These are phyloP conservation scores for Perognathus longimembris DNA, from an alignment of 2,113 vertebrate species.

Conservation along the genomic window DNA sequence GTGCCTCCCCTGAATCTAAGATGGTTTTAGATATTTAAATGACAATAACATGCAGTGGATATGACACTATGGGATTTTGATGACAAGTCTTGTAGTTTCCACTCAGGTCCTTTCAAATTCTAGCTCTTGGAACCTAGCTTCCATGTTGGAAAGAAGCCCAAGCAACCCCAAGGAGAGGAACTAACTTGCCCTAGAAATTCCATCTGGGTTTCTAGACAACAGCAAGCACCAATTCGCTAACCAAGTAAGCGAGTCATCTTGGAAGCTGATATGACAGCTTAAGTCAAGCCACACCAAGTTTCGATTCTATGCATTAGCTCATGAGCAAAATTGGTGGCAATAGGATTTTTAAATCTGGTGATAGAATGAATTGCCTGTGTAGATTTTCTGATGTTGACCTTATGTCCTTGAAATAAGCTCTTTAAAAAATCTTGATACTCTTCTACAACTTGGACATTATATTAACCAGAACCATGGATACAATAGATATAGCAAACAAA, in stretches of 20 bases:
- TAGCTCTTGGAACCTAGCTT: not conserved
- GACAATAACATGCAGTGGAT: not conserved
- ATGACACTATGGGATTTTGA: not conserved
- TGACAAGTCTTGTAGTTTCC: not conserved
- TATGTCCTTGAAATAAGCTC: not conserved
- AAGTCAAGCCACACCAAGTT: not conserved
- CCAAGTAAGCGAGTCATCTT: not conserved
- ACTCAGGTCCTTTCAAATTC: not conserved
- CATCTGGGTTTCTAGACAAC: not conserved
- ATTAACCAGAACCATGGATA: not conserved
- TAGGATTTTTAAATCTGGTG: not conserved
- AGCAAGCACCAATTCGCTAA: not conserved
- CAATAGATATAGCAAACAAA: constrained; percentile 8
- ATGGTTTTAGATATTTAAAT: not conserved
- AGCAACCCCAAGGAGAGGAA: not conserved
- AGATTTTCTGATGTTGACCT: constrained; percentile 43
- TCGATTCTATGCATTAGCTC: not conserved
- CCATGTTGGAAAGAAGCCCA: not conserved
- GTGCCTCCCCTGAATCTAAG: not conserved
- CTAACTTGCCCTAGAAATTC: not conserved
- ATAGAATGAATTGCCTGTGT: not conserved
- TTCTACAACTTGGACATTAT: not conserved
- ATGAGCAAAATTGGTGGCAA: not conserved
- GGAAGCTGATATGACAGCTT: not conserved
- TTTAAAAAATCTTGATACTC: not conserved